These are phyloP conservation scores for Rhinopithecus roxellana DNA, from an alignment of 2,113 vertebrate genomes.

Conservation along the genomic window DNA sequence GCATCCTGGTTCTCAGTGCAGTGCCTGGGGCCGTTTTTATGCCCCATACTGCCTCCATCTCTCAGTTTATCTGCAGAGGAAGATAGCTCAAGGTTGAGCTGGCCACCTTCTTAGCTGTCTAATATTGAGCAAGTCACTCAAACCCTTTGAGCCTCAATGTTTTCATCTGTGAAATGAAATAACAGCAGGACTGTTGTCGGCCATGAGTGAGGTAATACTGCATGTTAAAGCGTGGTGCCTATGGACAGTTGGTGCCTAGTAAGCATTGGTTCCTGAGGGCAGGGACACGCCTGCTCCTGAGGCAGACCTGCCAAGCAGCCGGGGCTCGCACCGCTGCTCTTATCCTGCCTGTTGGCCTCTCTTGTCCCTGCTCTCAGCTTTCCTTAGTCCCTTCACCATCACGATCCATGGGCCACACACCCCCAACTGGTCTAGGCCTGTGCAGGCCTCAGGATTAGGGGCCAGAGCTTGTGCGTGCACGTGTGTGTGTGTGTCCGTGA, in stretches of 20 bases:
- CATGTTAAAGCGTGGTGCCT: too few species aligned
- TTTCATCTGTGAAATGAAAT: background rate
- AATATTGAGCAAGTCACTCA: background rate
- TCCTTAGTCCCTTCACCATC: background rate
- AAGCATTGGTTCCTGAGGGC: background rate
- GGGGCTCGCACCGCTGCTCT: background rate
- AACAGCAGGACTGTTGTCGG: background rate
- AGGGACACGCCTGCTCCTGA: background rate
- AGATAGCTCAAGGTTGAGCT: background rate
- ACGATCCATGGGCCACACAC: background rate
- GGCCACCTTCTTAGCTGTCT: background rate
- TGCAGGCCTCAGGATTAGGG: background rate
- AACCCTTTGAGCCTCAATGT: background rate
- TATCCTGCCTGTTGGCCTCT: background rate
- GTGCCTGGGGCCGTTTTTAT: too few species aligned
- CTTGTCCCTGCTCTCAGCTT: background rate
- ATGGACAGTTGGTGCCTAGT: rapidly evolving
- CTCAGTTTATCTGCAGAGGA: background rate
- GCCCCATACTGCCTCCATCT: background rate
- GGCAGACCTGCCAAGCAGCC: background rate
- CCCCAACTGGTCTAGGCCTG: background rate
- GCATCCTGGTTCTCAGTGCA: background rate
- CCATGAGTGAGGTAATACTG: background rate
- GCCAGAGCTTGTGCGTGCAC: background rate
- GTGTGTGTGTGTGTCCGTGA: background rate